These are phyloP conservation scores for Netelia melanura DNA, from an alignment of 2,888 invertebrate species.

Conservation along the genomic window DNA sequence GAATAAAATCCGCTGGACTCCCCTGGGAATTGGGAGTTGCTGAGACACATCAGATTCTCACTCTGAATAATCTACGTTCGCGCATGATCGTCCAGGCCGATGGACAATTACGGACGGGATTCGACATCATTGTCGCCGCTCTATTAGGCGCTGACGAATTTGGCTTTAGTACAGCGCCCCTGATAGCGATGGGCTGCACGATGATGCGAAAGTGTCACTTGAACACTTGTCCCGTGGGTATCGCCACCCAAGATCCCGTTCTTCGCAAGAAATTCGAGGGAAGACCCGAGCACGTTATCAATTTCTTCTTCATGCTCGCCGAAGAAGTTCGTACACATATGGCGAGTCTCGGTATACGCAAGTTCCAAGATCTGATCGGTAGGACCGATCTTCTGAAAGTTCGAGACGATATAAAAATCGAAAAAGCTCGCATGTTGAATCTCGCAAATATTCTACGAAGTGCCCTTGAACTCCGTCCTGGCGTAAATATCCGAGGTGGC, in stretches of 20 bases:
- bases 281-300: slow-evolving; percentile 98
- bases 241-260: slow-evolving; percentile 99
- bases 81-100: slow-evolving; percentile 98
- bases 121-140: slow-evolving; percentile 98
- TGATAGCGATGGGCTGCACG: slow-evolving; percentile 99
- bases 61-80: slow-evolving; percentile 96
- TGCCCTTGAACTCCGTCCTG: slow-evolving; percentile 95
- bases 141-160: slow-evolving; percentile 99
- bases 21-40: slow-evolving; percentile 99
- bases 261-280: slow-evolving; percentile 98
- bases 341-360: slow-evolving; percentile 95
- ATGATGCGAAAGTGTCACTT: slow-evolving; percentile 99
- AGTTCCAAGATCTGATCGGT: slow-evolving; percentile 96
- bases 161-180: slow-evolving; percentile 98
- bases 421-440: slow-evolving; percentile 94
- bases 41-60: slow-evolving; percentile 98
- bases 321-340: slow-evolving; percentile 97
- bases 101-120: slow-evolving; percentile 97
- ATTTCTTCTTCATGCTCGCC: slow-evolving; percentile 98
- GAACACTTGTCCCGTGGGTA: slow-evolving; percentile 99
- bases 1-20: slow-evolving; percentile 98
- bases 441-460: slow-evolving; percentile 94
- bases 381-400: slow-evolving; percentile 95
- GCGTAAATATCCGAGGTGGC: slow-evolving; percentile 95
- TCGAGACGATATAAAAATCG: slow-evolving; percentile 88